Evolutionary conservation across 2,113 vertebrate genomes (phyloP), one percentile per base, ranked within the genome.

Genomic region (Mionectes macconnelli): DNA sequence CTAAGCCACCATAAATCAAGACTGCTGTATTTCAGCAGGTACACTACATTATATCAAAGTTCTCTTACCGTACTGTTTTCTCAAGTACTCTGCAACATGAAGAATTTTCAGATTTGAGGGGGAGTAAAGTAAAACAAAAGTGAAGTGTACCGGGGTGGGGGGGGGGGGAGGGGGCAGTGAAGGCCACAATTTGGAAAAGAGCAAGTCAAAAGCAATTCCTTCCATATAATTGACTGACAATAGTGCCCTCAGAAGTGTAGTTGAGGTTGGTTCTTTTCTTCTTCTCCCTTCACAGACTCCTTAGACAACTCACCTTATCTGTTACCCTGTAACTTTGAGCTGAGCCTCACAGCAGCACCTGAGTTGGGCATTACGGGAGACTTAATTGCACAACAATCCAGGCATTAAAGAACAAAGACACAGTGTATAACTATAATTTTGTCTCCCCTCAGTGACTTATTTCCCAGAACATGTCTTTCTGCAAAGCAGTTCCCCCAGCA

Each of bases 121-220:
- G 14, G 4, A 73, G 12, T 3, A 59, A 81, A 68, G 8, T 23
- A 55, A 85, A 45, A 76, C 30, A 45, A 67, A 56, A 66, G 49
- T 22, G 6, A 40, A 21, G 75, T 8, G 2, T 21, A 3, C 12
- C 10, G 14, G 13, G 24, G n/a, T n/a, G n/a, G n/a, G n/a, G n/a
- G n/a, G n/a, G n/a, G n/a, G n/a, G 8, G 2, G 3, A 3, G 62
- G 3, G 3, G 67, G 47, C 56, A 55, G 7, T 1, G 0, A n/a
- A 67, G 52, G 14, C 15, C 17, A 87, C 8, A 82, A 52, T 18
- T 74, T 13, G 74, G 16, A 27, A 35, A 28, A 70, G 28, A 82
- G 7, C 18, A 88, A 81, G 50, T 47, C 47, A 89, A 89, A 78
- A 74, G 11, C 27, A 70, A 39, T 35, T 49, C n/a, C 13, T 81